Evolutionary conservation across 2,113 vertebrate genomes (phyloP).

Genomic region (Euleptes europaea): DNA sequence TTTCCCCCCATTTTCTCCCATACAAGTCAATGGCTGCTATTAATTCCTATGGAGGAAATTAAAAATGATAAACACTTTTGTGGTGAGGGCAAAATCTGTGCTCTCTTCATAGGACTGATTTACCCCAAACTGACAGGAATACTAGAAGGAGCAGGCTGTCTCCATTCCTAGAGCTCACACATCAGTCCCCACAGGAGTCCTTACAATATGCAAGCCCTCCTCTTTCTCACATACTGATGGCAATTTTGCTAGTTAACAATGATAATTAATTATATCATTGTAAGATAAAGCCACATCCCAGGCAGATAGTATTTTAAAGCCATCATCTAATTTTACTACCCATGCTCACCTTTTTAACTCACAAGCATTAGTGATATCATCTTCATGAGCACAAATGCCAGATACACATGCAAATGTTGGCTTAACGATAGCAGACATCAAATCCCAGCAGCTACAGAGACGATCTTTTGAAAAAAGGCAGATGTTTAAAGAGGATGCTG

Average conservation of each 20-base stretch:
- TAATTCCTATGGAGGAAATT: not conserved
- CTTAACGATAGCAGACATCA: slow-evolving; percentile 54
- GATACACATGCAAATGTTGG: slow-evolving; percentile 61
- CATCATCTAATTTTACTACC: slow-evolving; percentile 41
- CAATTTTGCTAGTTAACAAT: not conserved
- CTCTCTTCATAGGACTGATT: not conserved
- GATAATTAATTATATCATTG: not conserved
- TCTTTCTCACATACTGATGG: not conserved
- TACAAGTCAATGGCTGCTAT: not conserved
- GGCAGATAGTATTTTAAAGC: slow-evolving; percentile 3
- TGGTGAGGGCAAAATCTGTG: not conserved
- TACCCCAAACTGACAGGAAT: not conserved
- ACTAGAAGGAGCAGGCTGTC: not conserved
- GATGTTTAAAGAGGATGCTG: slow-evolving; percentile 70
- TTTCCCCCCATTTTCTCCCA: not conserved
- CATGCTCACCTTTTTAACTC: slow-evolving; percentile 25
- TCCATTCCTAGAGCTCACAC: not conserved
- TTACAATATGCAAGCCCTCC: not conserved
- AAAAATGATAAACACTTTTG: not conserved
- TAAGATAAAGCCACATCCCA: not conserved
- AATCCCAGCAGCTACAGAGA: slow-evolving; percentile 46
- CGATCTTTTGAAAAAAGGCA: slow-evolving; percentile 64
- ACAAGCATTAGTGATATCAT: slow-evolving; percentile 44
- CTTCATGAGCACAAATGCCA: slow-evolving; percentile 52
- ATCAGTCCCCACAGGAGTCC: not conserved